Percentiles rank a stretch among this genome's conserved stretches.
phyloP scores from a whole-genome alignment of 2,888 invertebrate species.

The Leucania comma region DNA sequence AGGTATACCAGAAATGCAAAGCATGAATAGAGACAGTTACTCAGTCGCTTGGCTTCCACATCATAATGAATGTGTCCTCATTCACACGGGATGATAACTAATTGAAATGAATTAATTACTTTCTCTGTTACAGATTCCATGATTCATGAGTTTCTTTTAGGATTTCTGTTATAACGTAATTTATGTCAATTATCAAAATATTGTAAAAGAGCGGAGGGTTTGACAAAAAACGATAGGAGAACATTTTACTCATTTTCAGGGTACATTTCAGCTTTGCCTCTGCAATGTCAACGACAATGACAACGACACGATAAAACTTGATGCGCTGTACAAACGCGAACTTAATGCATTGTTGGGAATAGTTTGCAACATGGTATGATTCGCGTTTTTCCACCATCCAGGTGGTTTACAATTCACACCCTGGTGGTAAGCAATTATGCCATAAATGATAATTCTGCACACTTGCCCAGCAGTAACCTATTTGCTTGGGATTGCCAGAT shows the following conservation, averaged over 20 bases:
- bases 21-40: conserved; percentile 25
- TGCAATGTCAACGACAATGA: background rate
- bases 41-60: conserved; percentile 8
- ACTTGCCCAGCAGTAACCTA: background rate
- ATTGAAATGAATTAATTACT: conserved; percentile 50
- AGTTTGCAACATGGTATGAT: background rate
- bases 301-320: no score
- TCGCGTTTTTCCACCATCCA: background rate
- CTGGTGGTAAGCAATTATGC: no score
- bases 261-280: background rate
- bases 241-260: background rate
- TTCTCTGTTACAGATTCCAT: conserved; percentile 43
- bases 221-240: background rate
- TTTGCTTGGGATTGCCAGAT: background rate
- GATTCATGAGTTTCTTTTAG: conserved; percentile 17
- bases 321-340: no score
- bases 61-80: conserved; percentile 34
- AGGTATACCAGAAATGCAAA: background rate
- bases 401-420: no score
- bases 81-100: conserved; percentile 42
- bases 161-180: background rate
- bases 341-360: background rate
- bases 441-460: no score
- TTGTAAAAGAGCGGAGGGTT: background rate
- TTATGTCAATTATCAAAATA: background rate